Base-by-base conservation (phyloP, 2,797 vertebrate species). In the Sebastolobus alascanus region DNA sequence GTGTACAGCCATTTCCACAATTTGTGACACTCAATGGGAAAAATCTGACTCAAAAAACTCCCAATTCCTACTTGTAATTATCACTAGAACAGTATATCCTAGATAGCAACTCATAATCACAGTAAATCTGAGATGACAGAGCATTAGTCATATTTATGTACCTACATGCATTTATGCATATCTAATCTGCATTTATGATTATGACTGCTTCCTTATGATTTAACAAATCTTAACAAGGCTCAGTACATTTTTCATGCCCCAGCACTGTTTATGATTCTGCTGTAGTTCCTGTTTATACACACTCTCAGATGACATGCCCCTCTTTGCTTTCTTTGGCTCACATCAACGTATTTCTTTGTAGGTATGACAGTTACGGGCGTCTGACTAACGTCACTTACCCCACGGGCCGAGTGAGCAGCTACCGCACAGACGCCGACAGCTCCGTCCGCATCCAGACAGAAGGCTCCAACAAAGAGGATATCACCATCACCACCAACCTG, bases 301-400 rank as follows among this genome's bases (percentile, higher is more conserved):
- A 12, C 25, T 55, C 65, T 69, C 27, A 77, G 58, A 69, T 73
- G 70, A 52, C 70, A 52, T 71, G 74, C 31, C 22, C 43, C 61
- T 63, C 37, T 80, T 76, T 72, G 27, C 78, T 60, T 63, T 68
- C 68, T 79, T 66, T 61, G 68, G 5, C 74, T 90, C 77, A 87
- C 80, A 64, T 75, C 74, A 65, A 9, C 71, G 66, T 76, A 4
- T 86, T 82, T 86, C 68, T 75, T 94, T 94, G 74, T 93, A 99
- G 99, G 94, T 99, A 99, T 0, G 97, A 99, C 96, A 96, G 94
- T 90, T 99, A 97, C 46, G 98, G 98, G 18, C 97, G 97, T 58
- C 94, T 99, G 90, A 99, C 98, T 90, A 99, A 99, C 5, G 95
- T 99, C 92, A 99, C 99, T 77, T 98, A 98, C 96, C 99, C 99